These are phyloP conservation scores for Sebastes miniatus DNA, from an alignment of 2,797 vertebrate genomes.

Conservation along the genomic window DNA sequence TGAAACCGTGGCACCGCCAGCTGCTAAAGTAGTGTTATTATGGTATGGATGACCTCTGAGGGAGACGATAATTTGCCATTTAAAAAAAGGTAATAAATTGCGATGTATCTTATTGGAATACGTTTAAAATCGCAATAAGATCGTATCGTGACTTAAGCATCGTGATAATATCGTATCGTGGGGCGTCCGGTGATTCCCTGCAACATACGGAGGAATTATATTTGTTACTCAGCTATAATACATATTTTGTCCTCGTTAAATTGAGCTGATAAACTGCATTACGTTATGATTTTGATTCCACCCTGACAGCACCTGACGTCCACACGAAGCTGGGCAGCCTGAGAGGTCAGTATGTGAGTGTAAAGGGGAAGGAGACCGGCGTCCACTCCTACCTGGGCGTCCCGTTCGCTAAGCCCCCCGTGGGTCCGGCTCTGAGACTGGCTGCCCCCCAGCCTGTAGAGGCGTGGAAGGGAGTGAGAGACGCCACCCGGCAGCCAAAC, in stretches of 20 bases:
- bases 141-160: too few species aligned
- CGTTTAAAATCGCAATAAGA: too few species aligned
- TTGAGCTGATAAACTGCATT: background rate
- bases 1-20: too few species aligned
- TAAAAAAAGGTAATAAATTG: too few species aligned
- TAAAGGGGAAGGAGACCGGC: slow-evolving; percentile 70
- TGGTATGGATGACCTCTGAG: too few species aligned
- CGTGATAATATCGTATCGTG: too few species aligned
- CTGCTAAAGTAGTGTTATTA: too few species aligned
- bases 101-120: too few species aligned
- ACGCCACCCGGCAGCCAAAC: slow-evolving; percentile 72
- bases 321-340: slow-evolving; percentile 71
- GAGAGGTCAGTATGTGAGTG: slow-evolving; percentile 65
- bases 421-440: slow-evolving; percentile 75
- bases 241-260: background rate
- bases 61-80: too few species aligned
- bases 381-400: slow-evolving; percentile 76
- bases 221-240: background rate
- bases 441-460: slow-evolving; percentile 69
- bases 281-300: background rate
- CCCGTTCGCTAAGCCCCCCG: slow-evolving; percentile 79
- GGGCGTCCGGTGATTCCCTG: too few species aligned
- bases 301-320: slow-evolving; percentile 58
- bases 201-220: background rate
- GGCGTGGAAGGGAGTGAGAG: slow-evolving; percentile 74